Conservation (phyloP, 2,113 vertebrate species). For the Hypanus sabinus region DNA sequence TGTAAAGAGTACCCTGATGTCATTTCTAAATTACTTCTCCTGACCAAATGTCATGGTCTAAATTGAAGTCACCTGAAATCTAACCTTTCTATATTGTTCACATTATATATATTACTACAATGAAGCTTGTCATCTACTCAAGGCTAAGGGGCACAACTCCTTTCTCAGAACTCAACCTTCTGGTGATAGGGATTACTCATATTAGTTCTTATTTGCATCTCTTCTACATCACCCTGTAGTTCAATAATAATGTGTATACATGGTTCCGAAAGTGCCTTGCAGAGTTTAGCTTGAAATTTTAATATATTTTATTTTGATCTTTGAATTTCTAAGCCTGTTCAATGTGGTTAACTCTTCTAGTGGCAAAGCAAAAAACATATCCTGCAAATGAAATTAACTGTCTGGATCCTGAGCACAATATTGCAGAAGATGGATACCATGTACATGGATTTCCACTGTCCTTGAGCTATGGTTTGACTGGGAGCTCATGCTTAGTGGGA, state of each 20-base stretch:
- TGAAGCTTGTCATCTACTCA: neutral
- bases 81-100: neutral
- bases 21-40: neutral
- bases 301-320: no score
- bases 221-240: neutral
- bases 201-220: neutral
- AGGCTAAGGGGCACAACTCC: neutral
- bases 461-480: neutral
- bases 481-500: no score
- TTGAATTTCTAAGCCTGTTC: neutral
- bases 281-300: no score
- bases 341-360: neutral
- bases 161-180: neutral
- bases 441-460: neutral
- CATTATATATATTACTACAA: neutral
- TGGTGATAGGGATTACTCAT: neutral
- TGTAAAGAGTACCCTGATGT: neutral
- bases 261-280: no score
- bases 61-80: slow-evolving; percentile 2
- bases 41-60: neutral
- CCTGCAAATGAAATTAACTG: neutral
- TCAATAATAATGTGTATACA: neutral
- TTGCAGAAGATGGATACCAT: neutral
- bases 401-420: neutral
- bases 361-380: neutral